Evolutionary conservation across 2,113 vertebrate genomes (phyloP).

Genomic region (Pygoscelis adeliae): DNA sequence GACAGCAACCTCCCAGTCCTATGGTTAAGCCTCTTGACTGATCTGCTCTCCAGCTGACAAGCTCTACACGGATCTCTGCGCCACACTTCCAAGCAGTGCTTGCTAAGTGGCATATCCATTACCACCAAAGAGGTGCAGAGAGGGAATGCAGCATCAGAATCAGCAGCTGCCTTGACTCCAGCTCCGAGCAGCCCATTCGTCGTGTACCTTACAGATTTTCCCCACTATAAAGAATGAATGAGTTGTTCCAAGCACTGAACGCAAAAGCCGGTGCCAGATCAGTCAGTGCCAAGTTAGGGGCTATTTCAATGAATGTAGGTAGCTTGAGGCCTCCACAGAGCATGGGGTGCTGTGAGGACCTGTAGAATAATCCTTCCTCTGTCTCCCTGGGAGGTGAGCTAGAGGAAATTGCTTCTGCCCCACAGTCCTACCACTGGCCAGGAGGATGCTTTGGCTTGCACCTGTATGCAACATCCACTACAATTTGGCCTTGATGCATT

Average conservation of each 20-base stretch:
- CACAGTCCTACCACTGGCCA: not conserved
- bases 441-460: not conserved
- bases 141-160: not conserved
- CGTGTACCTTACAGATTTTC: not conserved
- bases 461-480: not conserved
- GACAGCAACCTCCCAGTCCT: not conserved
- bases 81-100: not conserved
- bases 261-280: not conserved
- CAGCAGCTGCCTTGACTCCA: not conserved
- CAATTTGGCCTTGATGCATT: not conserved
- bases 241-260: not conserved
- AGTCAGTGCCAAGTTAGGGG: not conserved
- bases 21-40: constrained; percentile 8
- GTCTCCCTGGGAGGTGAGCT: not conserved
- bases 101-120: not conserved
- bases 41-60: not conserved
- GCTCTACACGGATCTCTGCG: not conserved
- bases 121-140: not conserved
- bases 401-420: not conserved
- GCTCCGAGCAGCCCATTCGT: not conserved
- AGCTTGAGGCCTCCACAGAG: not conserved
- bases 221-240: not conserved
- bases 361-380: not conserved
- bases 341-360: not conserved
- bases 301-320: not conserved